Conservation (phyloP, 2,797 vertebrate species). For the Alauda arvensis region DNA sequence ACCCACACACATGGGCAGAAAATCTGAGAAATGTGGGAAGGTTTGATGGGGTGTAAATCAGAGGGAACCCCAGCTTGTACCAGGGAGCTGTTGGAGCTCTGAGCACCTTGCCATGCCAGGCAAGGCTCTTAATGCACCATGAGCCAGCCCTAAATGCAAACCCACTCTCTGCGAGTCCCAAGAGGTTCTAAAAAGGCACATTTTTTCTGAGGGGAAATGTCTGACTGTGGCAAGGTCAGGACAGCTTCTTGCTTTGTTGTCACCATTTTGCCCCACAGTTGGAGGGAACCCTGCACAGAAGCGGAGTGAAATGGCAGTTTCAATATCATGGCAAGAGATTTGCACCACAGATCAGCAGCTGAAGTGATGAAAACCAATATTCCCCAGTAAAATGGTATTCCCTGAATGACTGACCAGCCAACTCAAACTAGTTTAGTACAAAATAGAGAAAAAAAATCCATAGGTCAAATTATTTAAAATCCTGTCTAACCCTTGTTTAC, state of each 20-base stretch:
- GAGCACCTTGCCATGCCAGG: neutral
- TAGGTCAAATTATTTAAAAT: neutral
- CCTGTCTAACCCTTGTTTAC: neutral
- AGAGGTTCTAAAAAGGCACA: neutral
- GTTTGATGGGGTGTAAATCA: neutral
- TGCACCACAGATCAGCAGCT: neutral
- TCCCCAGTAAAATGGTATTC: neutral
- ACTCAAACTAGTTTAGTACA: neutral
- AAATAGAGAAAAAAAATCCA: neutral
- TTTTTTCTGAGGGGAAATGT: neutral
- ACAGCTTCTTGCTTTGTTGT: neutral
- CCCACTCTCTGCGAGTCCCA: neutral
- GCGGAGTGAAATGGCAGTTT: accelerated
- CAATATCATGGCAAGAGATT: neutral
- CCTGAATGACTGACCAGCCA: neutral
- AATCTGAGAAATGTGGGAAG: neutral
- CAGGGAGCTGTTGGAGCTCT: neutral
- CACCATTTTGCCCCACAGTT: neutral
- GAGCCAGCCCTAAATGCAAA: neutral
- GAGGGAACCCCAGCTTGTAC: neutral
- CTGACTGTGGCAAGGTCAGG: neutral
- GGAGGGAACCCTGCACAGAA: neutral
- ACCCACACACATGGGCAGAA: neutral
- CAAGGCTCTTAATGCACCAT: neutral
- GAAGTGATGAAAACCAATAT: neutral